A percentile compares a stretch with the other conserved stretches of the same genome.
These are phyloP conservation scores for Callospermophilus lateralis DNA, from an alignment of 2,113 vertebrate genomes.

Conservation along the genomic window DNA sequence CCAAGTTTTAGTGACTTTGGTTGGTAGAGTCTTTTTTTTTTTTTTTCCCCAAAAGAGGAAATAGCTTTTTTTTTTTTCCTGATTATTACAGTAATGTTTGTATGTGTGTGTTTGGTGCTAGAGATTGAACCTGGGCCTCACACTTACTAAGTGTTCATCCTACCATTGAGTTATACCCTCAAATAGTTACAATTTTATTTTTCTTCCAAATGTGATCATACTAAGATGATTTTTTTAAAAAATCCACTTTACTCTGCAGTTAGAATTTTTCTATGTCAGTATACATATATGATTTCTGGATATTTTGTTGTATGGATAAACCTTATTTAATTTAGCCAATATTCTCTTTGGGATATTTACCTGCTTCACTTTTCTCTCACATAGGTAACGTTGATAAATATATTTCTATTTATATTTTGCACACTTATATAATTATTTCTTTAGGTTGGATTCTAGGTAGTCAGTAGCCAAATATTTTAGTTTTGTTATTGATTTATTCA, in stretches of 20 bases:
- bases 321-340: neutral
- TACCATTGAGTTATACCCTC: neutral
- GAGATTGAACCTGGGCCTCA: neutral
- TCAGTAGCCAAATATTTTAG: constrained; percentile 57
- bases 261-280: neutral
- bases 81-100: neutral
- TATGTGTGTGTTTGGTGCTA: neutral
- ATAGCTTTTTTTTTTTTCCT: neutral
- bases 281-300: neutral
- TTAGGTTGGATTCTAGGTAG: constrained; percentile 46
- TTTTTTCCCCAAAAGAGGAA: neutral
- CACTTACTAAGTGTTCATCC: neutral
- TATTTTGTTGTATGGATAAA: neutral
- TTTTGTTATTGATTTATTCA: constrained; percentile 64
- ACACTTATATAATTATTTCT: constrained; percentile 51
- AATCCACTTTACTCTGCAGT: neutral
- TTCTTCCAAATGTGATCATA: neutral
- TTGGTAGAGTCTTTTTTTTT: neutral
- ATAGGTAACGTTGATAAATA: constrained; percentile 8
- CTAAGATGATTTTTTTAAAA: neutral
- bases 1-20: constrained; percentile 10
- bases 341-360: neutral
- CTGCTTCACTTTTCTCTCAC: neutral
- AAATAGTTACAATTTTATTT: constrained; percentile 17
- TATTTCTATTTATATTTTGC: constrained; percentile 46